Conservation (phyloP, 2,113 vertebrate genomes). For the Nipponia nippon region DNA sequence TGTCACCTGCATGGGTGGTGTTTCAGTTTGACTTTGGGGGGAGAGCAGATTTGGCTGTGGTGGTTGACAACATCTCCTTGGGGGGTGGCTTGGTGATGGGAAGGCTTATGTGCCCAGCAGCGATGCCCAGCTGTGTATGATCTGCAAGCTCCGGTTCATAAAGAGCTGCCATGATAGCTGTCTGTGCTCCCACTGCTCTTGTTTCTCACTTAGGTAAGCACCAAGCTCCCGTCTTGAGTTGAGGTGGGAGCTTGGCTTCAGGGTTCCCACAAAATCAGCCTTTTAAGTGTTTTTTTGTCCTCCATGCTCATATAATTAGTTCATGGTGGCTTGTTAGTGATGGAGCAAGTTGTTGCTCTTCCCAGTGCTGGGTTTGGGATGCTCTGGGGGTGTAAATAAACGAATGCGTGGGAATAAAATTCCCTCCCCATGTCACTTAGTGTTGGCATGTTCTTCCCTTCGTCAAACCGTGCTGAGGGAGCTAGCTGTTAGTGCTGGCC, state of each 20-base stretch:
- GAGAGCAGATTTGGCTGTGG: background rate
- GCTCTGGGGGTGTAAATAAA: background rate
- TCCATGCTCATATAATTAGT: background rate
- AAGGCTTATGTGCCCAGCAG: background rate
- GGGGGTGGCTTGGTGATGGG: background rate
- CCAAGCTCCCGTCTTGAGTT: background rate
- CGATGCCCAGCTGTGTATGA: rapidly evolving
- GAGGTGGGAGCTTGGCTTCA: background rate
- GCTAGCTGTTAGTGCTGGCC: background rate
- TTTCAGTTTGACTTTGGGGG: background rate
- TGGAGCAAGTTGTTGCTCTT: background rate
- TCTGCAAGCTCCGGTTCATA: too few species aligned
- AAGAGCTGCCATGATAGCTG: background rate
- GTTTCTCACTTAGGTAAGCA: background rate
- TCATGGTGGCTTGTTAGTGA: background rate
- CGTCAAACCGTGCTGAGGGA: background rate
- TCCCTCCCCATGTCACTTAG: background rate
- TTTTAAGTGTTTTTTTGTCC: background rate
- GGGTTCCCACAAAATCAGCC: background rate
- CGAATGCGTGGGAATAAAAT: background rate
- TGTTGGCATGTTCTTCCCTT: background rate
- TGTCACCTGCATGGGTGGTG: background rate
- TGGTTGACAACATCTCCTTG: background rate
- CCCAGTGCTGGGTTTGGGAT: background rate
- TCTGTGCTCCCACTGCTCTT: background rate